Conservation (phyloP, 2,888 invertebrate species). For the Euplagia quadripunctaria region DNA sequence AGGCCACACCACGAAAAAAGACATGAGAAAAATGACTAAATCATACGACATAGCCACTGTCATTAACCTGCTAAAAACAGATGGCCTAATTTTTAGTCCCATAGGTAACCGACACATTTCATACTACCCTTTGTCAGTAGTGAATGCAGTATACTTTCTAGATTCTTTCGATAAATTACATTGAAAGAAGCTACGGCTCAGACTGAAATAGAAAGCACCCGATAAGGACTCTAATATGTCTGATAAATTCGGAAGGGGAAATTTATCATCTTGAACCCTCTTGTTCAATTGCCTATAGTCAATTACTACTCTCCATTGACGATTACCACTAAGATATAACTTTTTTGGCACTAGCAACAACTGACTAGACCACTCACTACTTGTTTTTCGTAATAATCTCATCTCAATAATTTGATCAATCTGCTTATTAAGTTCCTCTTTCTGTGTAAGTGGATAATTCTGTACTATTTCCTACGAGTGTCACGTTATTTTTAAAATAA, state of each 20-base stretch:
- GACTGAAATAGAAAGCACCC: no score
- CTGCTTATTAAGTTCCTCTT: slow-evolving; percentile 5
- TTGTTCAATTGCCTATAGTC: slow-evolving; percentile 9
- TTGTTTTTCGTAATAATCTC: background rate
- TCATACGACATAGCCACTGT: no score
- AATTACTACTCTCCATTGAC: slow-evolving; percentile 14
- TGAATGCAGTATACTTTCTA: no score
- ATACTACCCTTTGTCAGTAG: no score
- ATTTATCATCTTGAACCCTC: background rate
- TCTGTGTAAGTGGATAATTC: background rate
- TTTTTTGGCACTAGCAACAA: slow-evolving; percentile 15
- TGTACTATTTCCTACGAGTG: background rate
- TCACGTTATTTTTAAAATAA: background rate
- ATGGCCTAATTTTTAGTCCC: no score
- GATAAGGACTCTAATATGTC: no score
- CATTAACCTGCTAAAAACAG: no score
- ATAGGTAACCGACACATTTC: no score
- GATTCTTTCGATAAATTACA: no score
- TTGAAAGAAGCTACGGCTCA: no score
- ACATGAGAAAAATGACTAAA: no score
- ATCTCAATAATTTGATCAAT: background rate
- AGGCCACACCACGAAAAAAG: no score
- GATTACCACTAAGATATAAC: background rate
- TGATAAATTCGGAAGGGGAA: background rate
- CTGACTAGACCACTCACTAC: slow-evolving; percentile 5